A percentile compares a stretch with the other conserved stretches of the same genome.
Evolutionary conservation across 2,888 invertebrate genomes (phyloP).

Genomic region (Yponomeuta evonymella): DNA sequence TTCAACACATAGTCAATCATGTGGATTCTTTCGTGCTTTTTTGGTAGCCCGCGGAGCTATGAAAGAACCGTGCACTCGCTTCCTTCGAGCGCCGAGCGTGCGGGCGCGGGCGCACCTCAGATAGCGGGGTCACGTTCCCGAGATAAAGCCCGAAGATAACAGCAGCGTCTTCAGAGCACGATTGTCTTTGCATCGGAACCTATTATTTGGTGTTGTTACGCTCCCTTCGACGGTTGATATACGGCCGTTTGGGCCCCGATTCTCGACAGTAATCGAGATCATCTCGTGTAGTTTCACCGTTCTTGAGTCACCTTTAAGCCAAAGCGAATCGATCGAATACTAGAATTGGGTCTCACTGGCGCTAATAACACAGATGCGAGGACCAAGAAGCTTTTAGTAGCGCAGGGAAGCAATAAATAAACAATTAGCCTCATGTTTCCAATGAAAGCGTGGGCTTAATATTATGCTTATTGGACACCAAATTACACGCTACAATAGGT

Average conservation of each 20-base stretch:
- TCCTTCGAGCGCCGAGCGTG: slow-evolving; percentile 8
- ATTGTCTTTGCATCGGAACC: slow-evolving; percentile 49
- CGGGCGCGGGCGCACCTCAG: slow-evolving; percentile 24
- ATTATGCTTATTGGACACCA: background rate
- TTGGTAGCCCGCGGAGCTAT: background rate
- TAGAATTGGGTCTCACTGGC: background rate
- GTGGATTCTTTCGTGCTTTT: background rate
- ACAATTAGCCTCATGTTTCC: background rate
- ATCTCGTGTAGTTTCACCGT: no score
- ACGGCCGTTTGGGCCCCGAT: background rate
- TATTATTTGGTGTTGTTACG: slow-evolving; percentile 17
- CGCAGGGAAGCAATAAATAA: background rate
- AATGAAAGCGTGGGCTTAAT: background rate
- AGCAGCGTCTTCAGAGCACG: slow-evolving; percentile 53
- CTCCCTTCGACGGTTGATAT: background rate
- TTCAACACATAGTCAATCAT: background rate
- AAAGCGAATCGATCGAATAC: background rate
- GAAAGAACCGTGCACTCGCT: background rate
- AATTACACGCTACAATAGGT: background rate
- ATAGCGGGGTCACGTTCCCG: slow-evolving; percentile 69
- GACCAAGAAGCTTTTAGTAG: background rate
- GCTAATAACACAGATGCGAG: slow-evolving; percentile 6
- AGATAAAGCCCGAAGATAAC: slow-evolving; percentile 64
- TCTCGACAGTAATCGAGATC: background rate
- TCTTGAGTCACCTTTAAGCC: background rate